Evolutionary conservation across 2,113 vertebrate species (phyloP), one percentile per base, ranked within the genome.

Genomic region (Megaleporinus macrocephalus): DNA sequence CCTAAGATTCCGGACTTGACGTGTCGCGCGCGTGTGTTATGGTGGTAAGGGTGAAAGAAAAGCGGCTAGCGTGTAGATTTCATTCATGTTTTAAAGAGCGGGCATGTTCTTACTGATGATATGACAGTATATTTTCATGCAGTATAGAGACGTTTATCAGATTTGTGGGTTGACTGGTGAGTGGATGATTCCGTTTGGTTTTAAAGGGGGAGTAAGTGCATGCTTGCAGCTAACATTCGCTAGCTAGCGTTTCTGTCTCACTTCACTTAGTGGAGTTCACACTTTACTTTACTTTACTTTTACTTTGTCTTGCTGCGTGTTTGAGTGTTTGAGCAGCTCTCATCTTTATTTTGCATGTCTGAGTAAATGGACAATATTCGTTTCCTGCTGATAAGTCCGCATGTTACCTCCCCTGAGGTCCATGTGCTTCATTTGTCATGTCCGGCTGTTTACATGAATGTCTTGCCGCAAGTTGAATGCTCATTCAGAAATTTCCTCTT

Each of bases 1-100:
- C 9, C 1, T 47, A 33, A n/a, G 22, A 69, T 44, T 0, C 51
- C 78, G 89, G 91, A 93, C 91, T 80, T 91, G 87, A 92, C 90
- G 90, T 89, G 1, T 6, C 3, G 70, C 63, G 71, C 84, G 76
- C 88, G 89, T 80, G 41, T 85, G 76, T 81, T 80, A 71, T 83
- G 62, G 53, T 73, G 33, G 63, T 68, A 12, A 73, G 69, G 57
- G 70, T 24, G 22, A 10, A 44, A 16, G 30, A 22, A 72, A 63
- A 68, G 36, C 24, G 15, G 15, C 24, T 18, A 29, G 26, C n/a
- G 41, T 1, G 11, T 1, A 72, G 36, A 16, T 63, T 18, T n/a
- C 26, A 68, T 13, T 7, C 44, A 27, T 68, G 22, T 57, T 22
- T 81, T 81, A 49, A 57, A 63, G 5, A 27, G 29, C 1, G 66